A percentile compares a stretch with the other conserved stretches of the same genome.
Evolutionary conservation across 2,888 invertebrate genomes (phyloP).

Genomic region (Ypsolopha sequella): DNA sequence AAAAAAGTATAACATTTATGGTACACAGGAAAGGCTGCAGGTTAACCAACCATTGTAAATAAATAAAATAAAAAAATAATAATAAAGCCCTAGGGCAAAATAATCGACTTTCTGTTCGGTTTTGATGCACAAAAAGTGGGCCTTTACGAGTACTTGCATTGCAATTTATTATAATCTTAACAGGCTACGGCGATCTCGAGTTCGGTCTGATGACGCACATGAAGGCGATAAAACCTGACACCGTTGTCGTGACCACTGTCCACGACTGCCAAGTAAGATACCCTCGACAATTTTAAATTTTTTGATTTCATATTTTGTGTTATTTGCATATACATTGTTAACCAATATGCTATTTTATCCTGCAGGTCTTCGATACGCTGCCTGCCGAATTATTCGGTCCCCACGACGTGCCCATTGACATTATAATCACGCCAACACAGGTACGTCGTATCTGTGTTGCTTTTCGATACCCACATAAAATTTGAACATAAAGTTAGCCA

Average conservation of each 20-base stretch:
- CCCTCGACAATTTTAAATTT: neutral
- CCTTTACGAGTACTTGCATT: too few relatives aligned
- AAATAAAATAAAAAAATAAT: too few relatives aligned
- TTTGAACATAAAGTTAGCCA: too few relatives aligned
- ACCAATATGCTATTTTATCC: neutral
- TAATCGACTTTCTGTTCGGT: too few relatives aligned
- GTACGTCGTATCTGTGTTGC: conserved; percentile 38
- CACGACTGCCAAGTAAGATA: conserved; percentile 82
- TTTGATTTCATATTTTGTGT: neutral
- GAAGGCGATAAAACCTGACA: conserved; percentile 80
- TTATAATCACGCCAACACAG: conserved; percentile 88
- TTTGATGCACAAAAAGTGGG: too few relatives aligned
- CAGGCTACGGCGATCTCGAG: conserved; percentile 85
- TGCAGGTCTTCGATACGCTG: conserved; percentile 77
- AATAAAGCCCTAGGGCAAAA: too few relatives aligned
- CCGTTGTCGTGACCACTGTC: conserved; percentile 83
- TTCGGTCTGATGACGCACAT: conserved; percentile 85
- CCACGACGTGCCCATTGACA: conserved; percentile 88
- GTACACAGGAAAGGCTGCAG: too few relatives aligned
- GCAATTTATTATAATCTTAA: neutral
- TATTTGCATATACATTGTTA: neutral
- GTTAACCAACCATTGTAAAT: too few relatives aligned
- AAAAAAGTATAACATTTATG: too few relatives aligned
- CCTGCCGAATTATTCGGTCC: conserved; percentile 81
- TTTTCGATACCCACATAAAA: too few relatives aligned